Evolutionary conservation across 1,140 invertebrate species (phyloP).

Genomic region (Drosophila varians): DNA sequence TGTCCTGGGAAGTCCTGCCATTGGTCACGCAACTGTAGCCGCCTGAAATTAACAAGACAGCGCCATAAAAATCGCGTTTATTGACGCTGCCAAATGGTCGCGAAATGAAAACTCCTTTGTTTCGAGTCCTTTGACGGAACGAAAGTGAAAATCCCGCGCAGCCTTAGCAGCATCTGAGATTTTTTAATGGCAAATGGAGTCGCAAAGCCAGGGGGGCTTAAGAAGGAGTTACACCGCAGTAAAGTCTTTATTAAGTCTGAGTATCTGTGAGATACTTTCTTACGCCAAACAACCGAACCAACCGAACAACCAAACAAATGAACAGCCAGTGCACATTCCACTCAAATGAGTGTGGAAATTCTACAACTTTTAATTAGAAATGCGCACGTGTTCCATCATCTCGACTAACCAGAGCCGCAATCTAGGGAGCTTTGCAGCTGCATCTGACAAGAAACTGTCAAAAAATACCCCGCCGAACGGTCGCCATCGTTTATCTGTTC

Average conservation of each 20-base stretch:
- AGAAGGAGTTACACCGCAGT: conserved; percentile 6
- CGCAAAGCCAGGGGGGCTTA: conserved; percentile 17
- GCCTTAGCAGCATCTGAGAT: conserved; percentile 52
- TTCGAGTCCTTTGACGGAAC: conserved; percentile 4
- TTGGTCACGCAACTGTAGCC: conserved; percentile 78
- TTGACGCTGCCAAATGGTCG: conserved; percentile 72
- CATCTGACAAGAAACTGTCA: conserved; percentile 53
- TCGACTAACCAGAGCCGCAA: conserved; percentile 32
- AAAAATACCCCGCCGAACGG: conserved; percentile 47
- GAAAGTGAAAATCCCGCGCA: conserved; percentile 46
- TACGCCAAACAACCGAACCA: neutral
- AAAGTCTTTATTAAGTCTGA: neutral
- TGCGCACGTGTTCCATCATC: conserved; percentile 67
- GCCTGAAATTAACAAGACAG: conserved; percentile 62
- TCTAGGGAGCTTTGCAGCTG: conserved; percentile 36
- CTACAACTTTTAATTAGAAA: conserved; percentile 64
- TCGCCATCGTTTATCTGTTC: conserved; percentile 40
- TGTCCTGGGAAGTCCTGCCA: conserved; percentile 34
- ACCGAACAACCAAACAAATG: too few species aligned
- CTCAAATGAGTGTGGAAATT: conserved; percentile 47
- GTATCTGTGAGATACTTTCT: conserved; percentile 7
- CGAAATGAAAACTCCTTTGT: conserved; percentile 51
- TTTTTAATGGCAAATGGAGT: conserved; percentile 35
- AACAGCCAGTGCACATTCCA: conserved; percentile 21
- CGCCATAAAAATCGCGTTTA: conserved; percentile 79